These are phyloP conservation scores for Antechinus stuartii DNA, from an alignment of 2,113 vertebrate genomes.

Conservation along the genomic window DNA sequence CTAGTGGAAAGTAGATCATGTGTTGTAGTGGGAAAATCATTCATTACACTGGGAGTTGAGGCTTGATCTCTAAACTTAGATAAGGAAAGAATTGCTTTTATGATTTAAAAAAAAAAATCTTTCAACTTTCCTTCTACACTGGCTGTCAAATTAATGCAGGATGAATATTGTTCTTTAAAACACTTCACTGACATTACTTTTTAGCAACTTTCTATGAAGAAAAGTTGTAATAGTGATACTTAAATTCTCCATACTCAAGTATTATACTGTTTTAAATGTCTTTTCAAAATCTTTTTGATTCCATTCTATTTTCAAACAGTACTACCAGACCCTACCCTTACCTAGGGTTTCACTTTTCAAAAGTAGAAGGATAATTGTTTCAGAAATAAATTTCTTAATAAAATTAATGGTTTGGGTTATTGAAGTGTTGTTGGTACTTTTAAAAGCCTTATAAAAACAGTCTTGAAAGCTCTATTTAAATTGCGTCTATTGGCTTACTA, in stretches of 20 bases:
- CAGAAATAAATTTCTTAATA: slow-evolving; percentile 25
- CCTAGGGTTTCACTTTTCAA: not conserved
- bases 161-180: too few species aligned
- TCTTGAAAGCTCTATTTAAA: slow-evolving; percentile 34
- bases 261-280: too few species aligned
- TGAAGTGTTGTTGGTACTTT: slow-evolving; percentile 13
- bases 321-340: not conserved
- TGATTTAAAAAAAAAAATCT: not conserved
- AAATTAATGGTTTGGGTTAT: not conserved
- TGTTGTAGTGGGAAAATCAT: not conserved
- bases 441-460: not conserved
- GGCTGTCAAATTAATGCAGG: too few species aligned
- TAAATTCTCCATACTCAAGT: too few species aligned
- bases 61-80: not conserved
- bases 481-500: slow-evolving; percentile 9
- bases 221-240: too few species aligned
- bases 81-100: not conserved
- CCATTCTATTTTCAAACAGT: not conserved
- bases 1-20: not conserved
- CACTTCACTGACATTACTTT: too few species aligned
- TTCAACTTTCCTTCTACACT: too few species aligned
- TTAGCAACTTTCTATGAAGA: too few species aligned
- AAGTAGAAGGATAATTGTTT: slow-evolving; percentile 2
- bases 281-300: not conserved
- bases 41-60: not conserved